Evolutionary conservation across 1,140 invertebrate species (phyloP).

Genomic region (Anastrepha ludens): DNA sequence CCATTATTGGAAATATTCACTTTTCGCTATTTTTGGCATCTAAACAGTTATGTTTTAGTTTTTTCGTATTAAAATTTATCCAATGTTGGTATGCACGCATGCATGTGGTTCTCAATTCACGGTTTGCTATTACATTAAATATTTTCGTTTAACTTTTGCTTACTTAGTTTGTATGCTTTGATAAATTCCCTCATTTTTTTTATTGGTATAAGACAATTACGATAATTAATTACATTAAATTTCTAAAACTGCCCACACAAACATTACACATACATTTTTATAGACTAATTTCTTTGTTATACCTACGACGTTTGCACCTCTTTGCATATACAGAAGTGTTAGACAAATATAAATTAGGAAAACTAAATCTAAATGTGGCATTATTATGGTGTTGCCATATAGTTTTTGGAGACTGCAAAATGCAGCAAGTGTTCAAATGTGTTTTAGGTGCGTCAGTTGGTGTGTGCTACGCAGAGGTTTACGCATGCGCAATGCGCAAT

Average conservation of each 20-base stretch:
- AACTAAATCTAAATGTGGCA: constrained; percentile 1
- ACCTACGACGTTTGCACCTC: background rate
- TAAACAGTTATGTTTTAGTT: background rate
- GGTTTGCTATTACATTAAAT: background rate
- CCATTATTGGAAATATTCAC: too few species aligned
- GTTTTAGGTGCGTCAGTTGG: too few species aligned
- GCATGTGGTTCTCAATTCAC: too few species aligned
- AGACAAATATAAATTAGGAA: constrained; percentile 29
- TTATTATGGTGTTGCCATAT: background rate
- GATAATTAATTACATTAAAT: constrained; percentile 11
- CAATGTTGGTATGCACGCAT: too few species aligned
- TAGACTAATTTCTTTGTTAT: background rate
- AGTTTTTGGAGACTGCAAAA: too few species aligned
- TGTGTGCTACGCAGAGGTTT: background rate
- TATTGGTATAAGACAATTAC: background rate
- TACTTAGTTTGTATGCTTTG: too few species aligned
- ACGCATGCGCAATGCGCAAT: background rate
- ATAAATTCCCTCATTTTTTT: constrained; percentile 50
- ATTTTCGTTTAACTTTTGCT: background rate
- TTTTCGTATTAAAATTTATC: background rate
- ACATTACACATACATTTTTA: background rate
- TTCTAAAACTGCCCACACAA: constrained; percentile 1
- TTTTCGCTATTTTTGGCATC: background rate
- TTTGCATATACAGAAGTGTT: background rate
- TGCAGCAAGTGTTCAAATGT: too few species aligned